These are phyloP conservation scores for Habropoda laboriosa DNA, from an alignment of 1,140 invertebrate species.

Conservation along the genomic window DNA sequence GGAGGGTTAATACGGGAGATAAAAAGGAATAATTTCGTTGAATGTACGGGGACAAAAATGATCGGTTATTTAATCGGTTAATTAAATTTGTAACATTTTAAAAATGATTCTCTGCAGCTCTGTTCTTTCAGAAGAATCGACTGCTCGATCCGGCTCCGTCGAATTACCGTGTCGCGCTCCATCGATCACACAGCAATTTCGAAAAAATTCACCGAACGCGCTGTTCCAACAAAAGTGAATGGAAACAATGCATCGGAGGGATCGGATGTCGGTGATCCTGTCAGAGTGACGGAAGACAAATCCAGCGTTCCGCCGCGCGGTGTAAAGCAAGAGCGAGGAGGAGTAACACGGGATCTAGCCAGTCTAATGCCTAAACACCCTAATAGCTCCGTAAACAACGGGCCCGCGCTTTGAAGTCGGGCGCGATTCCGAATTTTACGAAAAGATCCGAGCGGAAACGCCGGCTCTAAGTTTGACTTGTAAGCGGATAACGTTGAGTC, in stretches of 20 bases:
- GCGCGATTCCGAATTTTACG: slow-evolving; percentile 71
- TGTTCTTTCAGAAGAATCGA: not conserved
- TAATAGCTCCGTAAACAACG: slow-evolving; percentile 81
- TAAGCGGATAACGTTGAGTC: slow-evolving; percentile 81
- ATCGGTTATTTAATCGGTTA: no score
- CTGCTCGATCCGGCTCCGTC: not conserved
- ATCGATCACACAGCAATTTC: not conserved
- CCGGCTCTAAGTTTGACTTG: slow-evolving; percentile 76
- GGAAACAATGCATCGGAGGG: slow-evolving; percentile 16
- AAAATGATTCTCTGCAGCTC: no score
- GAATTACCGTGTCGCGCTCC: not conserved
- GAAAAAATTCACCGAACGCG: not conserved
- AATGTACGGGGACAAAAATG: no score
- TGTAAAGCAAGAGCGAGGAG: slow-evolving; percentile 38
- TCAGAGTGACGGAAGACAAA: slow-evolving; percentile 60
- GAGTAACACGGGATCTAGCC: slow-evolving; percentile 50
- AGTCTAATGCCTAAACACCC: slow-evolving; percentile 75
- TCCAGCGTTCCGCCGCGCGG: slow-evolving; percentile 32
- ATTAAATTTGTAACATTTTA: no score
- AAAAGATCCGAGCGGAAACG: slow-evolving; percentile 76
- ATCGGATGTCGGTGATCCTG: slow-evolving; percentile 32
- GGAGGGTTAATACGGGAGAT: no score
- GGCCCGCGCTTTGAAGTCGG: slow-evolving; percentile 73
- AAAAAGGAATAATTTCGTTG: no score
- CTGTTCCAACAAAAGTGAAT: not conserved